phyloP scores from a whole-genome alignment of 2,797 vertebrate species.

The Alcedo quadribrachys region DNA sequence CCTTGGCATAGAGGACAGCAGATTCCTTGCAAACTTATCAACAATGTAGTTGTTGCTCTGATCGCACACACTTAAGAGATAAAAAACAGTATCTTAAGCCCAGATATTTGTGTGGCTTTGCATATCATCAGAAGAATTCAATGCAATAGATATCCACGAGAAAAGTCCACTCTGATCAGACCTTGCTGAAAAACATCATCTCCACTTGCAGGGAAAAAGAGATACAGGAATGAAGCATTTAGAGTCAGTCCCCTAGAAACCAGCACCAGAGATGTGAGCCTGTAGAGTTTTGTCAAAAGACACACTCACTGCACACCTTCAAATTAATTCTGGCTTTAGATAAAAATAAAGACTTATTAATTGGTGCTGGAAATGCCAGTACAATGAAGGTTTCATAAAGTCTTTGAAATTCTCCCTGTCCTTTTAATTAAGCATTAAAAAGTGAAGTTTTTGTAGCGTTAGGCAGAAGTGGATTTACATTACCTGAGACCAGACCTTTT shows the following conservation, averaged over 20 bases:
- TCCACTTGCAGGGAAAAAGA: neutral
- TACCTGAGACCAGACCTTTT: neutral
- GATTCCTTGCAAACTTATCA: constrained; percentile 89
- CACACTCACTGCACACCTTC: neutral
- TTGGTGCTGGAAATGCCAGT: neutral
- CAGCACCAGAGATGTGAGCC: neutral
- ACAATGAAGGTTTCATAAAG: fast-evolving
- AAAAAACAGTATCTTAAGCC: neutral
- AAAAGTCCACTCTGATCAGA: neutral
- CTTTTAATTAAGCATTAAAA: neutral
- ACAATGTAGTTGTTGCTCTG: constrained; percentile 89
- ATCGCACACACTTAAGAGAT: constrained; percentile 84
- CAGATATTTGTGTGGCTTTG: neutral
- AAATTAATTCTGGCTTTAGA: neutral
- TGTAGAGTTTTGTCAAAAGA: neutral
- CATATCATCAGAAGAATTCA: neutral
- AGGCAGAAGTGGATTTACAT: neutral
- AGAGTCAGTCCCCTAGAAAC: neutral
- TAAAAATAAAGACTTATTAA: neutral
- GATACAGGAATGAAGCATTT: neutral
- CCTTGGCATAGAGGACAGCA: constrained; percentile 86
- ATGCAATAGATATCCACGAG: neutral
- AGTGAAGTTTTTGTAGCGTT: neutral
- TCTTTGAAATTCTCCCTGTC: neutral
- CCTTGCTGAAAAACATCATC: neutral